These are phyloP conservation scores for Poecile atricapillus DNA, from an alignment of 2,113 vertebrate species.

Conservation along the genomic window DNA sequence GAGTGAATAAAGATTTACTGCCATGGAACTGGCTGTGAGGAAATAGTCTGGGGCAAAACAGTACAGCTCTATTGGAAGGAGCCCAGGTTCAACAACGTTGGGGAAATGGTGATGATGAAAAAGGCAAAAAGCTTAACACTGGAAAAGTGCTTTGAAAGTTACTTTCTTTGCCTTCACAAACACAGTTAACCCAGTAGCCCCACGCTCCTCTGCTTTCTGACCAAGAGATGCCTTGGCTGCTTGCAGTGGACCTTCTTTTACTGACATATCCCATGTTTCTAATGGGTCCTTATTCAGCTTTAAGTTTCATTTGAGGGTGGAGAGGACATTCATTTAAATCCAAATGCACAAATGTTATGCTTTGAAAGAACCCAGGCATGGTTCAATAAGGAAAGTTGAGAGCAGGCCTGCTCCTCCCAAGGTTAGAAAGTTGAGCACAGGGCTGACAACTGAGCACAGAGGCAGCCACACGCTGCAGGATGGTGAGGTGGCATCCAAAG, in stretches of 20 bases:
- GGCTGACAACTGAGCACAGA: rapidly evolving
- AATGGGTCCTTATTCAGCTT: not conserved
- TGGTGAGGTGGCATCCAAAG: not conserved
- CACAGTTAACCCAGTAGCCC: not conserved
- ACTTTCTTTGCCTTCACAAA: not conserved
- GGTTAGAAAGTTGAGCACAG: not conserved
- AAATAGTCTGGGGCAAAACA: not conserved
- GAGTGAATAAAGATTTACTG: not conserved
- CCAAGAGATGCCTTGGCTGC: not conserved
- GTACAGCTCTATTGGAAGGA: not conserved
- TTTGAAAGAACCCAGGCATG: not conserved
- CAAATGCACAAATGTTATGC: not conserved
- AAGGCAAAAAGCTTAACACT: not conserved
- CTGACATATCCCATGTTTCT: not conserved
- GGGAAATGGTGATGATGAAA: not conserved
- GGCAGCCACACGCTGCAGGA: rapidly evolving
- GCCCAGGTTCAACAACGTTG: not conserved
- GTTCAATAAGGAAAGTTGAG: not conserved
- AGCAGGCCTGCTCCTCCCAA: not conserved
- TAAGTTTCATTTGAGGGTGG: not conserved
- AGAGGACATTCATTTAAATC: not conserved
- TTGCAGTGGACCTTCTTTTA: not conserved
- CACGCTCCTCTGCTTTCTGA: not conserved
- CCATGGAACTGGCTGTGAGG: not conserved
- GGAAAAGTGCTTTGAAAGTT: not conserved